Percentiles rank a stretch among this genome's conserved stretches.
These are phyloP conservation scores for Pogonophryne albipinna DNA, from an alignment of 2,797 vertebrate species.

Conservation along the genomic window DNA sequence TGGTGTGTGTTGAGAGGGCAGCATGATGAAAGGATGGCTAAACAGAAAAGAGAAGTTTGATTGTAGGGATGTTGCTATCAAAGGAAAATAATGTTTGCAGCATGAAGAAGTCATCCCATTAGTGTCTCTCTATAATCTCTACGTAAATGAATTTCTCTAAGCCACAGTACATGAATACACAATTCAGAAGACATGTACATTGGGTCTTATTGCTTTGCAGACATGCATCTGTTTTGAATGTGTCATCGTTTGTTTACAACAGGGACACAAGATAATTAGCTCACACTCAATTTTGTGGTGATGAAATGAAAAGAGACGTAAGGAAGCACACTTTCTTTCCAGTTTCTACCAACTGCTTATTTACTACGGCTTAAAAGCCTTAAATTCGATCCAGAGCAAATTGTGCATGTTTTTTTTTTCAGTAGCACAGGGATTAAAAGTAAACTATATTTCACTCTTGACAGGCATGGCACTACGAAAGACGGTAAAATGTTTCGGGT, in stretches of 20 bases:
- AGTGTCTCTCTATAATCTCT: conserved; percentile 16
- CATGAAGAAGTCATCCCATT: conserved; percentile 35
- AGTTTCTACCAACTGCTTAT: conserved; percentile 21
- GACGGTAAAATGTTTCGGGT: conserved; percentile 48
- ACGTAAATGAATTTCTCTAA: conserved; percentile 39
- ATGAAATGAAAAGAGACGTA: conserved; percentile 23
- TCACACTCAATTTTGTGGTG: conserved; percentile 20
- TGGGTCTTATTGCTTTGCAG: conserved; percentile 32
- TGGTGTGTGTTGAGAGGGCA: background rate
- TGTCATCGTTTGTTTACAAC: conserved; percentile 41
- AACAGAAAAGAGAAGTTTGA: conserved; percentile 4
- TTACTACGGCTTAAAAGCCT: conserved; percentile 42
- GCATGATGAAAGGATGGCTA: conserved; percentile 5
- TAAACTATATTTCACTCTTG: conserved; percentile 64
- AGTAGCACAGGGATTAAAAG: conserved; percentile 61
- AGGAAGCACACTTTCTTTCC: conserved; percentile 29
- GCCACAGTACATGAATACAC: conserved; percentile 48
- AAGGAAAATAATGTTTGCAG: conserved; percentile 24
- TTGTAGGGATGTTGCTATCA: conserved; percentile 3
- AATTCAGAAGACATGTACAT: conserved; percentile 28
- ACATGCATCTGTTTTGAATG: conserved; percentile 31
- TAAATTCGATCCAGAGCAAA: conserved; percentile 58
- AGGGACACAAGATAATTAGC: conserved; percentile 12
- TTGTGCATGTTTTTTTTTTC: conserved; percentile 48
- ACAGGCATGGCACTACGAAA: conserved; percentile 57